These are phyloP conservation scores for Eulemur macaco DNA, from an alignment of 2,113 vertebrate species.

Conservation along the genomic window DNA sequence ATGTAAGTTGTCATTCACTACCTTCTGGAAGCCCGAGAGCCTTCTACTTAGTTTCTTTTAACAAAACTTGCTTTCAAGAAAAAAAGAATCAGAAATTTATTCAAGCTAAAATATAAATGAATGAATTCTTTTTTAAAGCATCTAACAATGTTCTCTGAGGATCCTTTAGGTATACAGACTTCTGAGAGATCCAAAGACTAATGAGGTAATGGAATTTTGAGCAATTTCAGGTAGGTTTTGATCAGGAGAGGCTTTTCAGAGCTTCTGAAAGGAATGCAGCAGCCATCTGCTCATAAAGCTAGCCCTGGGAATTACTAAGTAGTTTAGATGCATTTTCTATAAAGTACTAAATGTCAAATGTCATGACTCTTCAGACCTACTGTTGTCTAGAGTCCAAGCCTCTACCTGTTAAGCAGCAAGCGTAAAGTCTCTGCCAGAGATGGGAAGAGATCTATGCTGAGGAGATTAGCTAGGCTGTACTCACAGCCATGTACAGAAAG, in stretches of 20 bases:
- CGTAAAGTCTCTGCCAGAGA: neutral
- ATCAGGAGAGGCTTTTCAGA: slow-evolving; percentile 23
- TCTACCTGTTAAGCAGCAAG: neutral
- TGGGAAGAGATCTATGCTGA: neutral
- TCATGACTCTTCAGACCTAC: neutral
- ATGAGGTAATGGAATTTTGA: neutral
- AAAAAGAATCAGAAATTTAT: neutral
- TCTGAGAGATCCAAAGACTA: neutral
- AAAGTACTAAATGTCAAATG: neutral
- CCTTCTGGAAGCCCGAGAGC: neutral
- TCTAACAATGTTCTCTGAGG: neutral
- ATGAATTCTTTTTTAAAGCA: neutral
- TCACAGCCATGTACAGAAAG: neutral
- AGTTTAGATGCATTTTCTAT: neutral
- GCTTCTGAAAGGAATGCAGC: neutral
- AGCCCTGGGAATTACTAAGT: neutral
- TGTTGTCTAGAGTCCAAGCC: neutral
- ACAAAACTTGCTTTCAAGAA: neutral
- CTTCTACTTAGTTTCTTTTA: neutral
- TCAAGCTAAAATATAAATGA: neutral
- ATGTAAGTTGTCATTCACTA: neutral
- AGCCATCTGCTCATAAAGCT: neutral
- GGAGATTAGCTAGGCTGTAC: neutral
- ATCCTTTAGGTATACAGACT: neutral
- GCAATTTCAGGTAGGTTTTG: neutral